Base-by-base conservation (phyloP, 2,113 vertebrate genomes). In the Heterochromis multidens region DNA sequence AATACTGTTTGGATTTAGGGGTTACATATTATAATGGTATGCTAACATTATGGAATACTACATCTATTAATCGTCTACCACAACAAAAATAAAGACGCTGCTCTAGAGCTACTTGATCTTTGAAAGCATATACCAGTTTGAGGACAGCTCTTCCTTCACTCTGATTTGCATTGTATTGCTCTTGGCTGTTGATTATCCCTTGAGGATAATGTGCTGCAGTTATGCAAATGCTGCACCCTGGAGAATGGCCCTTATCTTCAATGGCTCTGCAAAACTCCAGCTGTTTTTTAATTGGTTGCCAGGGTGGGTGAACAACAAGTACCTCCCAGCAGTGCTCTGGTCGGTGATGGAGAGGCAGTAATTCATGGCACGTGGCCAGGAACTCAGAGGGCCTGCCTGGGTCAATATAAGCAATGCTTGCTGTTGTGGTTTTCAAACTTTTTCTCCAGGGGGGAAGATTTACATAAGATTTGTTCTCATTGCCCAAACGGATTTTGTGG, bases 281-380 rank as follows among this genome's bases (percentile, higher is more conserved):
- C 94, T 94, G 94, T 91, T 93, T 92, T 92, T 93, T 94, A 93
- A 94, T 94, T 94, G 94, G 88, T 79, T 92, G 85, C 90, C 83
- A 80, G 92, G 91, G 79, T 89, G 89, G 88, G 80, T 91, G 91
- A 93, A 94, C 94, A 94, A 91, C 93, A 88, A 93, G 91, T 79
- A 92, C 85, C 85, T 93, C 91, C 92, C 91, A 84, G 87, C 88
- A 89, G 93, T 61, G 84, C 81, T 91, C 87, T 85, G 87, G 57
- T 87, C 35, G 29, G 88, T 91, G 91, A 93, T 88, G 91, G 89
- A 91, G 91, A 87, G 80, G 89, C 85, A 82, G 87, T 91, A 90
- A 93, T 87, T 83, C 77, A 29, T 91, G 90, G 91, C 93, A 81
- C 81, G 88, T 92, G 92, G 87, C 91, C 92, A 94, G 82, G 25